phyloP scores from a whole-genome alignment of 2,113 vertebrate genomes.

The Andinoacara biseriatus region DNA sequence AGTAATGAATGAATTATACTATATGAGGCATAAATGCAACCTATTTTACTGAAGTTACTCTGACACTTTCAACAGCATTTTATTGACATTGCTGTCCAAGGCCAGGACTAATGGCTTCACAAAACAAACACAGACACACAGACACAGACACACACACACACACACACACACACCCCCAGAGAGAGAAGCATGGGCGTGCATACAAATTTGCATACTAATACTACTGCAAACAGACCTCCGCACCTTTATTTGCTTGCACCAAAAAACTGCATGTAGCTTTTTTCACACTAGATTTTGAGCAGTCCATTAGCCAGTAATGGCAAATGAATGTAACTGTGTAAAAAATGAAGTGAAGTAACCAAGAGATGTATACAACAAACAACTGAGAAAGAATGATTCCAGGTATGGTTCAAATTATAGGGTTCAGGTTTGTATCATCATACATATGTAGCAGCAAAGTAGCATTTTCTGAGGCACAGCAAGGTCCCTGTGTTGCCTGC shows the following conservation, averaged over 20 bases:
- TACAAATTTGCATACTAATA: conserved; percentile 16
- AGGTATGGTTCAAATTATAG: conserved; percentile 24
- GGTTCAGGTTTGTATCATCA: conserved; percentile 6
- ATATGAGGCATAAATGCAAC: conserved; percentile 38
- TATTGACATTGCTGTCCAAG: conserved; percentile 43
- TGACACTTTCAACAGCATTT: conserved; percentile 46
- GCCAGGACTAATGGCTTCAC: conserved; percentile 48
- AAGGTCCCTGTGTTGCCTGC: not conserved
- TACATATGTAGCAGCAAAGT: not conserved
- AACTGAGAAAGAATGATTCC: not conserved
- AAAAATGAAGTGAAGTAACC: not conserved
- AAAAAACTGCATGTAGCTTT: conserved; percentile 33
- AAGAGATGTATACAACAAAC: not conserved
- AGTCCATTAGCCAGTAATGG: conserved; percentile 53
- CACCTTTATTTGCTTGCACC: conserved; percentile 37
- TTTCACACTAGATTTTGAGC: conserved; percentile 51
- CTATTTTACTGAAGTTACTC: conserved; percentile 39
- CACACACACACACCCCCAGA: not conserved
- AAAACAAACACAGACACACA: conserved; percentile 15
- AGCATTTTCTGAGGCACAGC: conserved; percentile 1
- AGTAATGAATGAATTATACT: conserved; percentile 33
- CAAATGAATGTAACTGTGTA: conserved; percentile 21
- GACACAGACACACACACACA: conserved; percentile 5
- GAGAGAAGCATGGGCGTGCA: conserved; percentile 13
- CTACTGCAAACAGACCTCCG: conserved; percentile 14